Base-by-base conservation (phyloP, 2,113 vertebrate genomes). In the Haemorhous mexicanus region DNA sequence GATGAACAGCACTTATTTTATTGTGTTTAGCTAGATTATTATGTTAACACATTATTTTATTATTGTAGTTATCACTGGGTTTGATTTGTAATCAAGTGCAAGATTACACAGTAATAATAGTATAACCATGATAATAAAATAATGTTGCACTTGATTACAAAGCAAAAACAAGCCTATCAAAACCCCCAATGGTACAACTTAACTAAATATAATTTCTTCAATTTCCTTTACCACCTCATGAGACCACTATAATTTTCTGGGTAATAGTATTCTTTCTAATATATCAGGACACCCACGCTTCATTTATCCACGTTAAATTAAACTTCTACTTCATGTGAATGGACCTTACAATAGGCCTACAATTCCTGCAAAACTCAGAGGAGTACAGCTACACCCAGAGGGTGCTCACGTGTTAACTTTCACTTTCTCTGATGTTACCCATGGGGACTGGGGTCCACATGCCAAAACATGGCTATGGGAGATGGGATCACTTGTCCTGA, bases 181-280 rank as follows among this genome's bases (percentile, higher is more conserved):
- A 89, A 67, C 39, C 13, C 26, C 58, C 68, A 58, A 1, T 88
- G 56, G 76, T 63, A 81, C 70, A 96, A 55, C 80, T 86, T 94
- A 27, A 84, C 83, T 90, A 86, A 95, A 95, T 89, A 87, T 46
- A 3, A 93, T 93, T 94, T 94, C 82, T 88, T 95, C 39, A 69
- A 59, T 91, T 96, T 85, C 78, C 49, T 66, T 93, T 95, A 66
- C 75, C 55, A 93, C 79, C 79, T 94, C 78, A 50, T 66, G 85
- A 96, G 90, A 92, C 82, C 67, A 93, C 75, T 96, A 53, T 93
- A 88, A 93, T 94, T 95, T 96, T 85, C 94, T 88, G 90, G 46
- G 67, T 85, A 93, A 49, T 83, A 69, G 70, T 68, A 62, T 85
- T 94, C 82, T 90, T 94, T 91, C 37, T 83, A 87, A 88, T 92